phyloP scores from a whole-genome alignment of 2,113 vertebrate species.

The Engraulis encrasicolus region DNA sequence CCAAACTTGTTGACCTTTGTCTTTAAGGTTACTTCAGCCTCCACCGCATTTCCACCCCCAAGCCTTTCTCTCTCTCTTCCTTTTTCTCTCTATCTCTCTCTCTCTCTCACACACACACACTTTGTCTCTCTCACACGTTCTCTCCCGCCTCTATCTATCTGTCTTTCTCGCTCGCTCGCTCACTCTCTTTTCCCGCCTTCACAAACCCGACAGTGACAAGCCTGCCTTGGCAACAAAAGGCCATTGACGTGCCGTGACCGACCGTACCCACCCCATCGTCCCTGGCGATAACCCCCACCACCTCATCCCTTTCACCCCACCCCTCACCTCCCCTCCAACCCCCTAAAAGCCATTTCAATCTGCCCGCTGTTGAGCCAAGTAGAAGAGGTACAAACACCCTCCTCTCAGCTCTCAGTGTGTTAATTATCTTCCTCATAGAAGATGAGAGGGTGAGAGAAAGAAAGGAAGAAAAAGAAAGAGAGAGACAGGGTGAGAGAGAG shows the following conservation, averaged over 20 bases:
- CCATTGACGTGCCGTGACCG: slow-evolving; percentile 62
- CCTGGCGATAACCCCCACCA: slow-evolving; percentile 18
- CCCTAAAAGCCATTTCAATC: slow-evolving; percentile 49
- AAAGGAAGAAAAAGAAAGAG: slow-evolving; percentile 21
- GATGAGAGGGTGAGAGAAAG: slow-evolving; percentile 8
- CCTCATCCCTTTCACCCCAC: neutral
- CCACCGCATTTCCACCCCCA: neutral
- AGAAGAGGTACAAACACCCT: neutral
- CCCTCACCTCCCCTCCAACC: neutral
- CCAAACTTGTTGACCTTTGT: slow-evolving; percentile 73
- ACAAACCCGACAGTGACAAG: slow-evolving; percentile 57
- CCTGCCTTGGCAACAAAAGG: slow-evolving; percentile 64
- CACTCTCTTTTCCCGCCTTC: slow-evolving; percentile 28
- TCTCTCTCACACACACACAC: too few species aligned
- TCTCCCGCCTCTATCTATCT: too few species aligned
- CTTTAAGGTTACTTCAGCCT: slow-evolving; percentile 63
- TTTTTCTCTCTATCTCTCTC: too few species aligned
- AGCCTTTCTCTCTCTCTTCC: neutral
- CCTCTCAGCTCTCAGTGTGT: slow-evolving; percentile 41
- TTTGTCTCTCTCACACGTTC: too few species aligned
- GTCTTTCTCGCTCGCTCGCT: neutral
- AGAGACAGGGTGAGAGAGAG: slow-evolving; percentile 16
- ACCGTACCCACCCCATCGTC: slow-evolving; percentile 47
- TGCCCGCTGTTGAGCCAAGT: slow-evolving; percentile 44
- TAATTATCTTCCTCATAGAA: slow-evolving; percentile 34